Evolutionary conservation across 2,113 vertebrate genomes (phyloP).

Genomic region (Nicator chloris): DNA sequence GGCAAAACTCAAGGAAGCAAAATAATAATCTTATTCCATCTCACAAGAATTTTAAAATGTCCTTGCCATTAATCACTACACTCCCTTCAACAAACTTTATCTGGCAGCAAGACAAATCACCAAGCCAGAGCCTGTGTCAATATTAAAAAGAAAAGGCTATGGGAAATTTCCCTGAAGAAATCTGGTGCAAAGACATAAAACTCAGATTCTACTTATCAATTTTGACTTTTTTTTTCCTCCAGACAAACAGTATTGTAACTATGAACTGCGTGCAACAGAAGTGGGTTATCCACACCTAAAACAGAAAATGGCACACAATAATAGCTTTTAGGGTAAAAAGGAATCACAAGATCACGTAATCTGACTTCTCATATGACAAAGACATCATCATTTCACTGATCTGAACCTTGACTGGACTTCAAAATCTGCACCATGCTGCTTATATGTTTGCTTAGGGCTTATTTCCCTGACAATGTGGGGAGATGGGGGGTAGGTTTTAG

Average conservation of each 20-base stretch:
- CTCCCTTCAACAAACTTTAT: slow-evolving; percentile 12
- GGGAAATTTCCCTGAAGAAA: slow-evolving; percentile 22
- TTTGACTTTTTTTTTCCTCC: background rate
- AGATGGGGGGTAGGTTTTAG: background rate
- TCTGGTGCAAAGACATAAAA: background rate
- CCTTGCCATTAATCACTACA: background rate
- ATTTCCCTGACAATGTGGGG: background rate
- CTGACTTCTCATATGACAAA: background rate
- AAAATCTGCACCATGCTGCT: background rate
- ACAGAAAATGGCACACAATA: background rate
- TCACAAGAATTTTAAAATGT: slow-evolving; percentile 8
- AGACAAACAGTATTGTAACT: background rate
- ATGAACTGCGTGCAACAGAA: background rate
- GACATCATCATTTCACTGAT: background rate
- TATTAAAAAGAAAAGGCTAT: slow-evolving; percentile 25
- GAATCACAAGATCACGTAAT: background rate
- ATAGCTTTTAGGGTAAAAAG: background rate
- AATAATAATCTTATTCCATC: background rate
- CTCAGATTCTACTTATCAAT: background rate
- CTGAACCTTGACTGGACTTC: background rate
- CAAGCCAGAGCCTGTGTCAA: background rate
- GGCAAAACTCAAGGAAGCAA: background rate
- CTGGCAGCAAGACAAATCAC: slow-evolving; percentile 7
- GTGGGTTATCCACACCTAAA: background rate
- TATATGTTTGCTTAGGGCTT: background rate